phyloP scores from a whole-genome alignment of 64 coral and sea anemone genomes.

The Cladopsammia gracilis region DNA sequence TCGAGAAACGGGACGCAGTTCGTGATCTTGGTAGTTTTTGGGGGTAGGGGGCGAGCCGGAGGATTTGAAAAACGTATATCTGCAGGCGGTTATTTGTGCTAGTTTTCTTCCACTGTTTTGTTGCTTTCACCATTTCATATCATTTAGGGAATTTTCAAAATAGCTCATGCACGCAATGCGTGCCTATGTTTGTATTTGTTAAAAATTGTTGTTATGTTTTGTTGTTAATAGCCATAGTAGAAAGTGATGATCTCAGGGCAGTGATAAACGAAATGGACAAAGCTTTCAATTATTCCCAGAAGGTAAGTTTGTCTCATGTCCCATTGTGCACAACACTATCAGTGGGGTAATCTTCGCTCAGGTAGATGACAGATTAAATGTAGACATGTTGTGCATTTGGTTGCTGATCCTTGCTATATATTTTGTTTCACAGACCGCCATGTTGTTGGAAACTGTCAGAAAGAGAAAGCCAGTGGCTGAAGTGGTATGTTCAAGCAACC shows the following conservation, averaged over 20 bases:
- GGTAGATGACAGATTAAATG: neutral
- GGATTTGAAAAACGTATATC: too few species aligned
- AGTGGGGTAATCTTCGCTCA: too few species aligned
- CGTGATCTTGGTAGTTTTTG: too few species aligned
- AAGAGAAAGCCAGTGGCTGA: slow-evolving; percentile 67
- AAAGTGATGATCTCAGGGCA: slow-evolving; percentile 92
- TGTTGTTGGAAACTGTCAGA: slow-evolving; percentile 94
- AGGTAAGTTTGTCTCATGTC: slow-evolving; percentile 57
- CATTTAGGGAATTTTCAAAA: too few species aligned
- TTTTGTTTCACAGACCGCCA: slow-evolving; percentile 80
- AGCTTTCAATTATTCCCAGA: slow-evolving; percentile 97
- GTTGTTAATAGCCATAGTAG: slow-evolving; percentile 77
- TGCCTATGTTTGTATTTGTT: neutral
- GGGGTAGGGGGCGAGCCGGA: too few species aligned
- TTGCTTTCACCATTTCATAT: too few species aligned
- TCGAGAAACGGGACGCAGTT: too few species aligned
- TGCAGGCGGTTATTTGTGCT: too few species aligned
- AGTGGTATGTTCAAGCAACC: slow-evolving; percentile 12
- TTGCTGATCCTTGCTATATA: neutral
- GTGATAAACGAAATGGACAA: slow-evolving; percentile 93
- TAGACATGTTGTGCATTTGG: neutral
- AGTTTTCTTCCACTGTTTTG: too few species aligned
- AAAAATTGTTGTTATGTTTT: neutral
- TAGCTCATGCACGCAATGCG: too few species aligned
- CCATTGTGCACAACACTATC: neutral